phyloP scores from a whole-genome alignment of 2,888 invertebrate species.

The Drosophila colorata region DNA sequence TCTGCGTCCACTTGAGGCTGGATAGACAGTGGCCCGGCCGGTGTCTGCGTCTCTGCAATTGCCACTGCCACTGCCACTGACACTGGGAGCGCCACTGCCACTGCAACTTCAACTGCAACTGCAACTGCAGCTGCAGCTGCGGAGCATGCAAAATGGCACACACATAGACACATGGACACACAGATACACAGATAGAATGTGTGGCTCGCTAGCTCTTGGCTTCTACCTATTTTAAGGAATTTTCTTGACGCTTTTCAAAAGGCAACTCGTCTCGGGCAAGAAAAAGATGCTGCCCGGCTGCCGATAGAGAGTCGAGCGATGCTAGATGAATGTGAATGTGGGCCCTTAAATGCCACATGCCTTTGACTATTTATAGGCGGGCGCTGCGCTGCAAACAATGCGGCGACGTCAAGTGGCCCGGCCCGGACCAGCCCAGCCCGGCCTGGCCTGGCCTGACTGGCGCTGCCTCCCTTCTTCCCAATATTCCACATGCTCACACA shows the following conservation, averaged over 20 bases:
- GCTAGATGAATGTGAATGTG: constrained; percentile 41
- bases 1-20: constrained; percentile 53
- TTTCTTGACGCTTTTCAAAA: constrained; percentile 62
- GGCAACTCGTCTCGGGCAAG: constrained; percentile 52
- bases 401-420: constrained; percentile 69
- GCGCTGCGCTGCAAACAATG: constrained; percentile 73
- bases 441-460: constrained; percentile 29
- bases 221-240: constrained; percentile 65
- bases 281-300: constrained; percentile 26
- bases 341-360: constrained; percentile 60
- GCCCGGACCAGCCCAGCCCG: no score
- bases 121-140: constrained; percentile 8
- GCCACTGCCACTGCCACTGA: constrained; percentile 18
- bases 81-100: constrained; percentile 8
- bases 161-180: constrained; percentile 3
- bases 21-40: constrained; percentile 27
- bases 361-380: constrained; percentile 76
- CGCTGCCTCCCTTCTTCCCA: background rate
- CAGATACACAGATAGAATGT: constrained; percentile 2
- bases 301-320: constrained; percentile 53
- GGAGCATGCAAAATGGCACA: constrained; percentile 28
- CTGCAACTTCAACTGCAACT: constrained; percentile 14
- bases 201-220: constrained; percentile 6
- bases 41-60: constrained; percentile 9
- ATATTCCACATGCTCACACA: constrained; percentile 4